Percentiles rank a stretch among this genome's conserved stretches.
These are phyloP conservation scores for Diarsia brunnea DNA, from an alignment of 2,888 invertebrate species.

Conservation along the genomic window DNA sequence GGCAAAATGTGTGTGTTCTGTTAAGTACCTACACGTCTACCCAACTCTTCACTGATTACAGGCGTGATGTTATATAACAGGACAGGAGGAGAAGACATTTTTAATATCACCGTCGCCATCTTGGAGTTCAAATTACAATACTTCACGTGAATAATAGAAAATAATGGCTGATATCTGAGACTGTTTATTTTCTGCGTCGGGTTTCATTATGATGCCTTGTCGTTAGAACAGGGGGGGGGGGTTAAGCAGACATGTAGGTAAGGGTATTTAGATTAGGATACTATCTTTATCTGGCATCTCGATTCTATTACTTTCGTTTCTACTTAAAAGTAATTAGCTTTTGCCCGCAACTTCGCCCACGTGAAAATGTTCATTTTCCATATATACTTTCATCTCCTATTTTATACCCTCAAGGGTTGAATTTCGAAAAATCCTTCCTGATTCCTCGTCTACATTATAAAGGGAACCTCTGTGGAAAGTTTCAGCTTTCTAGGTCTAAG, in stretches of 20 bases:
- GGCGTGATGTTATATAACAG: not conserved
- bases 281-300: not conserved
- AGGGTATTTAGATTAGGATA: not conserved
- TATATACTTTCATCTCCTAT: too few species aligned
- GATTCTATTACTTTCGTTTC: not conserved
- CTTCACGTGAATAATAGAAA: conserved; percentile 71
- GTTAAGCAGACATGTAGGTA: conserved; percentile 22
- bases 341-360: too few species aligned
- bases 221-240: conserved; percentile 37
- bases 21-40: not conserved
- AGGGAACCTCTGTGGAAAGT: too few species aligned
- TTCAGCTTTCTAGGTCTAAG: too few species aligned
- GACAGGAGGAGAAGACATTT: conserved; percentile 23
- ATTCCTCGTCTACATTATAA: too few species aligned
- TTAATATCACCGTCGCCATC: conserved; percentile 45
- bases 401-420: too few species aligned
- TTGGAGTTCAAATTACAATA: conserved; percentile 47
- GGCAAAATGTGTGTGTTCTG: not conserved
- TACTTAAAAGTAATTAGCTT: too few species aligned
- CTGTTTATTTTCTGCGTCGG: conserved; percentile 63
- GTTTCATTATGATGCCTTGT: conserved; percentile 46
- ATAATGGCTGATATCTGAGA: conserved; percentile 64
- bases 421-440: too few species aligned
- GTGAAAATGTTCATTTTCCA: too few species aligned
- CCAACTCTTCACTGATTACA: not conserved